These are phyloP conservation scores for Takifugu flavidus DNA, from an alignment of 2,113 vertebrate species.

Conservation along the genomic window DNA sequence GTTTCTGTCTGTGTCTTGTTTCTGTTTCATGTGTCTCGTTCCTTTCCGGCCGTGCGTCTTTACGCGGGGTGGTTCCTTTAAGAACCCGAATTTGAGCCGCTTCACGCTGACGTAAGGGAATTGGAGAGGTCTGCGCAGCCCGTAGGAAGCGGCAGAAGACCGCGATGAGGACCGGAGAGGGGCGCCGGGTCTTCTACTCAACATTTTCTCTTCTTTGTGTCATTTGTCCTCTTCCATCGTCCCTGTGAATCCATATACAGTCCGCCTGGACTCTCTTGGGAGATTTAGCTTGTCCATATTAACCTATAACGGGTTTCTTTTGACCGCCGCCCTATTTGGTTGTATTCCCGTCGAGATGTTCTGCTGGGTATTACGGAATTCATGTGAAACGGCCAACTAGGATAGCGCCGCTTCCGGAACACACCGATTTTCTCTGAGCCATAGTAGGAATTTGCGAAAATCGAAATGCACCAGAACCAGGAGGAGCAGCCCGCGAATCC, in stretches of 20 bases:
- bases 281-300: neutral
- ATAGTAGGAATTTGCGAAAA: neutral
- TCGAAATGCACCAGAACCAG: conserved; percentile 42
- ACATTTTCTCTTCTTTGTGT: neutral
- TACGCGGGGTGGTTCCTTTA: conserved; percentile 59
- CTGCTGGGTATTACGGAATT: neutral
- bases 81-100: conserved; percentile 46
- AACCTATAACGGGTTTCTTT: neutral
- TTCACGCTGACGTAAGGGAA: conserved; percentile 51
- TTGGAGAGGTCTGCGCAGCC: conserved; percentile 32
- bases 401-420: conserved; percentile 7
- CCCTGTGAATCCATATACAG: neutral
- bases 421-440: conserved; percentile 13
- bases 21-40: neutral
- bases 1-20: neutral
- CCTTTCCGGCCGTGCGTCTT: conserved; percentile 16
- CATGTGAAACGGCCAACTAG: conserved; percentile 4
- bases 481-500: conserved; percentile 28
- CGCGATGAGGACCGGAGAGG: conserved; percentile 21
- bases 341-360: neutral
- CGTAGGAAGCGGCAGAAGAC: conserved; percentile 29
- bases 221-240: neutral
- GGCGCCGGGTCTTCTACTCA: neutral
- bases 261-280: neutral
- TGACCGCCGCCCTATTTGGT: conserved; percentile 36